Conservation (phyloP, 1,140 invertebrate genomes). For the Anagrus nilaparvatae region DNA sequence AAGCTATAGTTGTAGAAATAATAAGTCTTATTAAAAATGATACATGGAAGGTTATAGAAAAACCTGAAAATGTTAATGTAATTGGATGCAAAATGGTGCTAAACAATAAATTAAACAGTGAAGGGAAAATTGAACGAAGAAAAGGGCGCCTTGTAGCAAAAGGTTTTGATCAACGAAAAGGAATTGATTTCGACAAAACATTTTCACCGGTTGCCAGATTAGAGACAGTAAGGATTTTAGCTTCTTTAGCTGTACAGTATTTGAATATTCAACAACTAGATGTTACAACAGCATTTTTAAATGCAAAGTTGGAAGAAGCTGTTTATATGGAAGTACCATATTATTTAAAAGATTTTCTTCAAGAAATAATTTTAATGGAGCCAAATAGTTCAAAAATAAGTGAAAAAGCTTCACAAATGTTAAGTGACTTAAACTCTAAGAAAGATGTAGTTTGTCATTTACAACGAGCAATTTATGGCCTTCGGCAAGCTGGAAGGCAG, state of each 20-base stretch:
- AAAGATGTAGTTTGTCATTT: not conserved
- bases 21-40: conserved; percentile 1
- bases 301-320: not conserved
- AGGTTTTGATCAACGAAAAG: no score
- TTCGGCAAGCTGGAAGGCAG: not conserved
- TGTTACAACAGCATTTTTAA: not conserved
- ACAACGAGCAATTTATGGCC: not conserved
- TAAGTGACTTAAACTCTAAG: not conserved
- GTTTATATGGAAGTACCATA: not conserved
- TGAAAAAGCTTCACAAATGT: not conserved
- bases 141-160: no score
- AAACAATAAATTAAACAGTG: no score
- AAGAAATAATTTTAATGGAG: not conserved
- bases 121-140: no score
- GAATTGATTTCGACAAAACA: no score
- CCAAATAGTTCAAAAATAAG: not conserved
- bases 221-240: not conserved
- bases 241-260: not conserved
- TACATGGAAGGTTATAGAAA: conserved; percentile 3
- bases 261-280: not conserved
- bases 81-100: no score
- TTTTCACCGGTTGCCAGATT: conserved; percentile 16
- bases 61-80: not conserved
- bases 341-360: not conserved
- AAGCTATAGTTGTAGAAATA: conserved; percentile 4